Evolutionary conservation across 2,888 invertebrate species (phyloP), one percentile per base, ranked within the genome.

Genomic region (Ethmia dodecea): DNA sequence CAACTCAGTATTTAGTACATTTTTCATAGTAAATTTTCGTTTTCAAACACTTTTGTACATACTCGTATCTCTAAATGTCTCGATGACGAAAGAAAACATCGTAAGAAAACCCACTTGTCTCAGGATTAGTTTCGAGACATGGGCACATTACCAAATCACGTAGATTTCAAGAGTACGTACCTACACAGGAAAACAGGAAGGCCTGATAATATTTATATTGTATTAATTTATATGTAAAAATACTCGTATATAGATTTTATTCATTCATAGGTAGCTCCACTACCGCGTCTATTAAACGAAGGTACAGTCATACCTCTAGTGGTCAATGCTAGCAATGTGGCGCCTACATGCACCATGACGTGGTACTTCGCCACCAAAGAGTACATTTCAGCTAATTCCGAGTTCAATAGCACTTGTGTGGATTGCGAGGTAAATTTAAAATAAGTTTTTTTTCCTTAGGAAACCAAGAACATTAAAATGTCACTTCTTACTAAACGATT

Each of bases 361-460:
- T 77, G 76, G 77, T 73, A 70, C 42, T 75, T 70, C 20, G 57
- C 55, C 2, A 41, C 51, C 2, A 41, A 58, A 14, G 46, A 60
- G 13, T 52, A 54, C 34, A 11, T 68, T 3, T 28, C 30, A 0
- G 36, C 42, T 11, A 43, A 44, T 0, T 26, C 36, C 1, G 13
- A 31, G 8, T 10, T 18, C 8, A 45, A 44, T 30, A 45, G 47
- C 0, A 47, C 49, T 1, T 66, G 60, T 31, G 42, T 38, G 6
- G 50, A 56, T 5, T 60, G 50, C 24, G 37, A 52, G 63, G 72
- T 73, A 46, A 22, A 5, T n/a, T 8, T 8, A 22, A 22, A 22
- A 38, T n/a, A n/a, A n/a, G n/a, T n/a, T n/a, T n/a, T n/a, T n/a
- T n/a, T n/a, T n/a, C n/a, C n/a, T n/a, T n/a, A n/a, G n/a, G n/a